Conservation (phyloP, 2,113 vertebrate genomes). For the Thunnus maccoyii region DNA sequence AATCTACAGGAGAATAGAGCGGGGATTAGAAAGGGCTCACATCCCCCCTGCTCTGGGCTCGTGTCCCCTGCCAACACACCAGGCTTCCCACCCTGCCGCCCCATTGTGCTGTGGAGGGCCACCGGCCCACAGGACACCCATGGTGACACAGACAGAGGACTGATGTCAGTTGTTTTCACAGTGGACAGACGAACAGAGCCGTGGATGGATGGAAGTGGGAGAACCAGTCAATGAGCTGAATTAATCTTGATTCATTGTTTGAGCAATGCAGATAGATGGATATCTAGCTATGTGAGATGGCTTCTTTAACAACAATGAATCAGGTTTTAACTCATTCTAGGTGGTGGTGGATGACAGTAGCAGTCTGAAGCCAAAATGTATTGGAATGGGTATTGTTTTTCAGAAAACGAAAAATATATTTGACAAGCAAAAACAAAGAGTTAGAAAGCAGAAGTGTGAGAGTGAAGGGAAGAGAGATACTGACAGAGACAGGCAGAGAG, state of each 20-base stretch:
- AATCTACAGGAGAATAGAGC: conserved; percentile 82
- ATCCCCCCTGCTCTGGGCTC: conserved; percentile 46
- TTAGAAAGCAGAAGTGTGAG: background rate
- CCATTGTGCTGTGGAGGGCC: conserved; percentile 66
- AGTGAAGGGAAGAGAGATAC: background rate
- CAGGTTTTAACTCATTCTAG: background rate
- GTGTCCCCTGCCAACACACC: conserved; percentile 63
- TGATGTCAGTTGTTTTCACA: conserved; percentile 83
- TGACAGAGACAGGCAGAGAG: conserved; percentile 23
- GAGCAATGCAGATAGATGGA: conserved; percentile 11
- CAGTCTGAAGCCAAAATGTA: background rate
- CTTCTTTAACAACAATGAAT: conserved; percentile 5
- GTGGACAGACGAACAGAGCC: conserved; percentile 25
- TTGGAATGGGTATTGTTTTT: background rate
- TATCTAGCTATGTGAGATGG: background rate
- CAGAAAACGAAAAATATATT: background rate
- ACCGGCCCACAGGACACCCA: conserved; percentile 66
- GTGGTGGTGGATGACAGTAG: background rate
- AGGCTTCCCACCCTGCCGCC: conserved; percentile 53
- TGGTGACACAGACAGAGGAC: conserved; percentile 53
- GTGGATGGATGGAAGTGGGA: conserved; percentile 23
- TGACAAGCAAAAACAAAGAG: background rate
- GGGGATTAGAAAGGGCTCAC: conserved; percentile 80
- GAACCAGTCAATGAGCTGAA: conserved; percentile 32
- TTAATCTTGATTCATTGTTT: conserved; percentile 27